These are phyloP conservation scores for Spilarctia lutea DNA, from an alignment of 2,888 invertebrate species.

Conservation along the genomic window DNA sequence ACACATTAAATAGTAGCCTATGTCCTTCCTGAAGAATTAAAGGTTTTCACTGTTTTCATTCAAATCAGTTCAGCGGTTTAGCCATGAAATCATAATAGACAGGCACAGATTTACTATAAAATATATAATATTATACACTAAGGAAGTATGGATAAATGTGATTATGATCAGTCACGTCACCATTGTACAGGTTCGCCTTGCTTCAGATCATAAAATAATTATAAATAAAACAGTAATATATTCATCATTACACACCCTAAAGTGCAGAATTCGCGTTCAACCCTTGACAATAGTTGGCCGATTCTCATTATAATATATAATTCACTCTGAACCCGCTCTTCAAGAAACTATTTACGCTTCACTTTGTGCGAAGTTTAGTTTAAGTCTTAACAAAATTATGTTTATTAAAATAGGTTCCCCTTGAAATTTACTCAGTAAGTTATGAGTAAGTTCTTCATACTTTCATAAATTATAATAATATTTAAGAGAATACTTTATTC, in stretches of 20 bases:
- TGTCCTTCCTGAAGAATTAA: too few species aligned
- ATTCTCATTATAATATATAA: slow-evolving; percentile 40
- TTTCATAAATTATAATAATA: background rate
- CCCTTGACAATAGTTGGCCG: slow-evolving; percentile 38
- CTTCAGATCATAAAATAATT: background rate
- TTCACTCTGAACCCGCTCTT: slow-evolving; percentile 22
- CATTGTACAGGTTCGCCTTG: background rate
- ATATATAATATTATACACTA: too few species aligned
- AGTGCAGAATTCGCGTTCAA: background rate
- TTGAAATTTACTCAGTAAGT: background rate
- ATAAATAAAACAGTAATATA: background rate
- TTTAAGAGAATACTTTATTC: background rate
- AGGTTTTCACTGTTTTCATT: too few species aligned
- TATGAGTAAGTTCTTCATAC: background rate
- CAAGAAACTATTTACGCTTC: slow-evolving; percentile 28
- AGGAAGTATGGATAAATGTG: too few species aligned
- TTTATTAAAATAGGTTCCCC: background rate
- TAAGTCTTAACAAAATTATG: slow-evolving; percentile 20
- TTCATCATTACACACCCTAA: background rate
- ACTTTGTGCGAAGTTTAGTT: slow-evolving; percentile 17
- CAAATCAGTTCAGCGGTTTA: too few species aligned
- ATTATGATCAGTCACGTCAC: background rate
- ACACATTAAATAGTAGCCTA: too few species aligned
- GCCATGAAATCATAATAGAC: too few species aligned
- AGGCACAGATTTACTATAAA: too few species aligned